Evolutionary conservation across 1,140 invertebrate species (phyloP), one percentile per base, ranked within the genome.

Genomic region (Plectus sambesii): DNA sequence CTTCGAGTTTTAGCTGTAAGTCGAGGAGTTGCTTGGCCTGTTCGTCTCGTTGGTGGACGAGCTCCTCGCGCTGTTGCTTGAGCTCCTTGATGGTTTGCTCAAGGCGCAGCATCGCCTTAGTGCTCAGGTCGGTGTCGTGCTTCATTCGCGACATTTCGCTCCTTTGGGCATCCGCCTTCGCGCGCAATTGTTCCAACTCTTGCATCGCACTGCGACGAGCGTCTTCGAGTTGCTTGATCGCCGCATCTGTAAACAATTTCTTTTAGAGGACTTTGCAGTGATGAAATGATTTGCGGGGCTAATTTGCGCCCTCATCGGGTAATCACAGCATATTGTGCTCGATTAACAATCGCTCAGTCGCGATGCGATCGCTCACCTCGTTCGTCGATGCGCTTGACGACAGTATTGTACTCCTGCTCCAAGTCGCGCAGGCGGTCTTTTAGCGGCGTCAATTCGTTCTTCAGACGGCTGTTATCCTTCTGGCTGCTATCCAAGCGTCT

Each of bases 41-140:
- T 3, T 64, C 63, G 36, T 69, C 66, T 29, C 56, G 61, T 53
- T 66, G 63, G 43, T 63, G 66, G 40, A 49, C 66, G 19, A 52
- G 53, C 35, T 67, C 66, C 43, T 67, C 66, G 23, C 66, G 53
- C 41, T 67, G 64, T 29, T 42, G 25, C 42, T 69, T 69, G 19
- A 67, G 37, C 27, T 66, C 63, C 26, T 59, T 62, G 5, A 64
- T 33, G 27, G 50, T 53, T 52, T 67, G 64, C 35, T 67, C 64
- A 23, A 60, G 41, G 6, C 56, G 37, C 15, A 48, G 42, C 6
- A 53, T 42, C 33, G 39, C 51, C 35, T 63, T 68, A n/a, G n/a
- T n/a, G n/a, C n/a, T n/a, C 19, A 30, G 38, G 23, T 58, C 47
- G 6, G 41, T 25, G 24, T 67, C 66, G 43, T 63, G 49, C 4